These are phyloP conservation scores for Pilophorus perplexus DNA, from an alignment of 2,888 invertebrate species.

Conservation along the genomic window DNA sequence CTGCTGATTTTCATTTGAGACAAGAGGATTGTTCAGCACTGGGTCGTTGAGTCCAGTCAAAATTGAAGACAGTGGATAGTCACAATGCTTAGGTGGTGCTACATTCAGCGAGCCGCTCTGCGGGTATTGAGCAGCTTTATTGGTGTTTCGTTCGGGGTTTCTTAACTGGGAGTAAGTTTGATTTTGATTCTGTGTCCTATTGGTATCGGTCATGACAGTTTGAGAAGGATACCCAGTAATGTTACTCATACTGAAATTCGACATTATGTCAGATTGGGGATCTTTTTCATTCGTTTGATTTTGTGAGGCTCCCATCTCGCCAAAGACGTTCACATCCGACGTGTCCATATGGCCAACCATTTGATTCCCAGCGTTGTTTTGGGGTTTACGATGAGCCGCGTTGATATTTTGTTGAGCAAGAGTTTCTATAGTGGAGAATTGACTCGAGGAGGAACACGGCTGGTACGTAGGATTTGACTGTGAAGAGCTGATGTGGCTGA, in stretches of 20 bases:
- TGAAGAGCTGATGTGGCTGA: neutral
- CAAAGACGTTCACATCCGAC: too few relatives aligned
- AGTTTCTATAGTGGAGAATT: neutral
- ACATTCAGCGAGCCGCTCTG: neutral
- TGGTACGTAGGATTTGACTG: too few relatives aligned
- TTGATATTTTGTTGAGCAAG: constrained; percentile 20
- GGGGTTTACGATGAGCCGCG: too few relatives aligned
- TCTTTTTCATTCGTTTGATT: neutral
- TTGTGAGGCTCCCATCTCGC: too few relatives aligned
- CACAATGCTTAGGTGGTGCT: constrained; percentile 2
- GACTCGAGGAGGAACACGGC: too few relatives aligned
- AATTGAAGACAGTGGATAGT: constrained; percentile 23
- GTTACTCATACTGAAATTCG: constrained; percentile 28
- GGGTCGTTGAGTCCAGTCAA: constrained; percentile 26
- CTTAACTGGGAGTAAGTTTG: too few relatives aligned
- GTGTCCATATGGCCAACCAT: too few relatives aligned
- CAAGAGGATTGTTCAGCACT: neutral
- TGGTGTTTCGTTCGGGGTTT: neutral
- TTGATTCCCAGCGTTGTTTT: too few relatives aligned
- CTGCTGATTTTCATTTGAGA: neutral
- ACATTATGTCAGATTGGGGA: neutral
- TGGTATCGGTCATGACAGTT: too few relatives aligned
- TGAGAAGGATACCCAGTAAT: too few relatives aligned
- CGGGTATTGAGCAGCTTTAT: neutral
- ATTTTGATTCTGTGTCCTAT: too few relatives aligned